Base-by-base conservation (phyloP, 1,140 invertebrate genomes). In the Oscheius sp. region DNA sequence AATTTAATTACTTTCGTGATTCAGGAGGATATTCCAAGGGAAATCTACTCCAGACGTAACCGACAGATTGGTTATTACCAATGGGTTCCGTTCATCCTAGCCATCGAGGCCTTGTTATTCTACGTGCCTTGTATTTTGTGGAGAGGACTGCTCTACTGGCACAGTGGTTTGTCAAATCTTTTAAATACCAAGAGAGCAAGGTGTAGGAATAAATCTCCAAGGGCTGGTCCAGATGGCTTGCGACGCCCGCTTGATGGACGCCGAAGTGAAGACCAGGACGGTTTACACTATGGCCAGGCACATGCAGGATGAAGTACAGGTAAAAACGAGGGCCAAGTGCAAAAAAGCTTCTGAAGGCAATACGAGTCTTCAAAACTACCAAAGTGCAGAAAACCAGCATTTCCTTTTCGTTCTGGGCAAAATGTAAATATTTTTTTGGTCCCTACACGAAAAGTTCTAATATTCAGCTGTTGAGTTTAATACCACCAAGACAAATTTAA, bases 71-170 rank as follows among this genome's bases (percentile, higher is more conserved):
- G 80, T 4, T 87, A 87, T 72, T 87, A 87, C 74, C 86, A 87
- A 79, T 87, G 86, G 86, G 86, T 87, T 28, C 78, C 78, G 3
- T 82, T 87, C 71, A 81, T 87, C 65, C 68, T 87, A 7, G 84
- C 85, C 20, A 78, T 87, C 26, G 85, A 86, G 79, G 86, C 89
- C 3, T 90, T 88, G 49, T 71, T 87, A 52, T 88, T 88, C 81
- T 88, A 88, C 72, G 77, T 85, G 45, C 87, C 88, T 4, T 84
- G 86, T 26, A 86, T 85, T 36, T 70, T 88, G 31, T 88, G 88
- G 88, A 77, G 82, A 46, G 82, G 82, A 26, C 46, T 83, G 52
- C 78, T 83, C 18, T 83, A 83, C 52, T 83, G 82, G 82, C 82
- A 83, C 65, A 84, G 83, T 64, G 81, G 80, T 82, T 68, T 20